Percentiles rank a stretch among this genome's conserved stretches.
Conservation (phyloP, 2,113 vertebrate species). For the Alectura lathami region DNA sequence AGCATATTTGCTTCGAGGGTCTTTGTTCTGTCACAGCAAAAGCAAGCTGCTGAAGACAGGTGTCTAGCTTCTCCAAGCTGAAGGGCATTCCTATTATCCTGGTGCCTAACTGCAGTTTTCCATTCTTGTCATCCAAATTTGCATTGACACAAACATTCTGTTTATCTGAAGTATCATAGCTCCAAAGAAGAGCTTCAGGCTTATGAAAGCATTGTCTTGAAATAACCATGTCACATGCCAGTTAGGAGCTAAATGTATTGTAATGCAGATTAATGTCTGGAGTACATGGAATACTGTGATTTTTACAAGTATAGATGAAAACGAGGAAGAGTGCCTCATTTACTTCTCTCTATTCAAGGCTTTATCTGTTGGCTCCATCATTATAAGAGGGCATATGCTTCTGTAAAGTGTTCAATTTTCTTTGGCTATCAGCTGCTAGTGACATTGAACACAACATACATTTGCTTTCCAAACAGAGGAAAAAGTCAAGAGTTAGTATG, state of each 20-base stretch:
- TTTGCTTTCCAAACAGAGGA: background rate
- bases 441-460: background rate
- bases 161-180: background rate
- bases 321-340: background rate
- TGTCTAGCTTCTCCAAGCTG: background rate
- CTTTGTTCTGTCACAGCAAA: background rate
- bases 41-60: background rate
- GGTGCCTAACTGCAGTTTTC: background rate
- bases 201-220: background rate
- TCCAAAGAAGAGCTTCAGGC: background rate
- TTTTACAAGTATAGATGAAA: background rate
- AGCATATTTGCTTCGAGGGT: background rate
- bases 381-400: background rate
- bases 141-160: background rate
- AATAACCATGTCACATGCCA: background rate
- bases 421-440: background rate
- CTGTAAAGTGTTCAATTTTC: background rate
- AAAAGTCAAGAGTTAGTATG: background rate
- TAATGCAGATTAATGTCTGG: background rate
- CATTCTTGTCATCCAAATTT: background rate
- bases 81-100: background rate
- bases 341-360: background rate
- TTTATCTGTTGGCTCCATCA: background rate
- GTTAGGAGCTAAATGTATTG: background rate
- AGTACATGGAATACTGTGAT: accelerated